phyloP scores from a whole-genome alignment of 2,113 vertebrate genomes.

The Mohoua ochrocephala region DNA sequence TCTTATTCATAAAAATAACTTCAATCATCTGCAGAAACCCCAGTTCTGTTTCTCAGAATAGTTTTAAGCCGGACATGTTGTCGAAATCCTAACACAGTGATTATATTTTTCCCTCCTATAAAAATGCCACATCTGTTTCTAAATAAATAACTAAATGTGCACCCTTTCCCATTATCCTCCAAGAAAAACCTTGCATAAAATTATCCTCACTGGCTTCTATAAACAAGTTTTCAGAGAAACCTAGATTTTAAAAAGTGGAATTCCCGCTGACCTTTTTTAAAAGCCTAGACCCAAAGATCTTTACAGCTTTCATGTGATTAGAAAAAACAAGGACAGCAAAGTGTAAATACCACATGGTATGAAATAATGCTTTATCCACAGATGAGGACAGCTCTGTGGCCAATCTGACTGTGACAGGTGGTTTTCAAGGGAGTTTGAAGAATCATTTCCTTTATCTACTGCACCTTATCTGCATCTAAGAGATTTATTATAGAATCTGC shows the following conservation, averaged over 20 bases:
- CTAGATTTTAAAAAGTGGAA: not conserved
- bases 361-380: not conserved
- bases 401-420: not conserved
- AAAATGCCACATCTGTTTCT: not conserved
- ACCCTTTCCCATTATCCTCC: not conserved
- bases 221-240: not conserved
- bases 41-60: not conserved
- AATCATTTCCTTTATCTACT: not conserved
- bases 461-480: not conserved
- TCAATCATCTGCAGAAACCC: not conserved
- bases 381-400: not conserved
- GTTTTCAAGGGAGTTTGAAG: not conserved
- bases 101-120: not conserved
- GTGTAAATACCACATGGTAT: not conserved
- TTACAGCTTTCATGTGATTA: not conserved
- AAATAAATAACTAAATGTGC: not conserved
- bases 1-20: not conserved
- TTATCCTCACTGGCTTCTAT: not conserved
- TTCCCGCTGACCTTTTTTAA: not conserved
- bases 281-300: not conserved
- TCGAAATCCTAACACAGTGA: not conserved
- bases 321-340: not conserved
- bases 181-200: not conserved
- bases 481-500: not conserved
- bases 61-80: not conserved